phyloP scores from a whole-genome alignment of 2,797 vertebrate genomes.

The Ambastaia sidthimunki region DNA sequence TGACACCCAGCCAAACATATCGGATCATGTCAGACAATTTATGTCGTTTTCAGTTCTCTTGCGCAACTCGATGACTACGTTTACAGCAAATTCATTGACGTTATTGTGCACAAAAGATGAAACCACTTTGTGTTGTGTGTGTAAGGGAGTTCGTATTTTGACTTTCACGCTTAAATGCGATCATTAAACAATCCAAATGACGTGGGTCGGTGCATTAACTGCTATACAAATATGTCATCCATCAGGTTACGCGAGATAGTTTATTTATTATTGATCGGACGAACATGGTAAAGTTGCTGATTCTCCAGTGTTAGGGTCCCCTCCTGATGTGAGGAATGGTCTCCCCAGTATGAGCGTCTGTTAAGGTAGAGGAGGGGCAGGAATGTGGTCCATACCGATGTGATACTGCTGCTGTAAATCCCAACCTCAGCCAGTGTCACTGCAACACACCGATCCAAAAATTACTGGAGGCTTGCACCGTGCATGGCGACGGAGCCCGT shows the following conservation, averaged over 20 bases:
- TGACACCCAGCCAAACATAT: neutral
- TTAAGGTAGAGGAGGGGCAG: slow-evolving; percentile 50
- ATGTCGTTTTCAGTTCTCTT: neutral
- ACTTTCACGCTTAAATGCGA: neutral
- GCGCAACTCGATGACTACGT: neutral
- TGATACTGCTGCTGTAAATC: slow-evolving; percentile 25
- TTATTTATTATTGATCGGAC: neutral
- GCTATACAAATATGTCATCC: neutral
- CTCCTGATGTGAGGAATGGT: slow-evolving; percentile 39
- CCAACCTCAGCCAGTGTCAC: slow-evolving; percentile 2
- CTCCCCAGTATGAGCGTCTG: slow-evolving; percentile 3
- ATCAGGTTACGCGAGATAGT: neutral
- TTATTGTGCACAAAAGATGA: slow-evolving; percentile 42
- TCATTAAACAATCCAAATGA: too few relatives aligned
- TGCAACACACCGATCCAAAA: neutral
- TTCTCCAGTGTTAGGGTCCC: neutral
- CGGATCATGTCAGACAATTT: neutral
- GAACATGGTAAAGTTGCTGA: neutral
- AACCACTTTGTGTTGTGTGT: slow-evolving; percentile 39
- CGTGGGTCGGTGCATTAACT: neutral
- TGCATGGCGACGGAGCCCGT: slow-evolving; percentile 70
- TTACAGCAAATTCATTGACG: slow-evolving; percentile 41
- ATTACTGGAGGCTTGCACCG: slow-evolving; percentile 9
- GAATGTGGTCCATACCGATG: slow-evolving; percentile 54
- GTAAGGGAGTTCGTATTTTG: slow-evolving; percentile 30